These are phyloP conservation scores for Campoletis raptor DNA, from an alignment of 2,888 invertebrate species.

Conservation along the genomic window DNA sequence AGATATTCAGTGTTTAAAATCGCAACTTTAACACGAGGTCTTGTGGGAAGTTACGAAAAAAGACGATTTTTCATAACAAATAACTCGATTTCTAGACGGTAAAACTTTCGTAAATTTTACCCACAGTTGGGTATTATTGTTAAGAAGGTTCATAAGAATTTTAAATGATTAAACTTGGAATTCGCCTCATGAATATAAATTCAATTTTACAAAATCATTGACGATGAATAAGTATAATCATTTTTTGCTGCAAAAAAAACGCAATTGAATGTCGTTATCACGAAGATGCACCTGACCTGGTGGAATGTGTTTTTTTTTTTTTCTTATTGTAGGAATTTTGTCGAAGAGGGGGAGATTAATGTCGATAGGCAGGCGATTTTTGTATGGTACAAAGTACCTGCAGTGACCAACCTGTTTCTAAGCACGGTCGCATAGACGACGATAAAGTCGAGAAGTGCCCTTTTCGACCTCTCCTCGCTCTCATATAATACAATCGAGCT, in stretches of 20 bases:
- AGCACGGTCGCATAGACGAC: constrained; percentile 60
- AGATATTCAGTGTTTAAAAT: too few species aligned
- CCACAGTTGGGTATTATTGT: too few species aligned
- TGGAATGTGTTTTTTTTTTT: constrained; percentile 44
- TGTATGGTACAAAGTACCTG: constrained; percentile 77
- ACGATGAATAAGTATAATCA: not conserved
- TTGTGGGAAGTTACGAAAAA: too few species aligned
- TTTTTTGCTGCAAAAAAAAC: not conserved
- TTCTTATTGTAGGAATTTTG: constrained; percentile 40
- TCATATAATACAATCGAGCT: constrained; percentile 47
- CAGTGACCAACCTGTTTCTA: constrained; percentile 82
- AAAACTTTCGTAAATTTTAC: too few species aligned
- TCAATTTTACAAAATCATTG: not conserved
- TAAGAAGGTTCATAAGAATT: too few species aligned
- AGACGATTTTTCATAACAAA: too few species aligned
- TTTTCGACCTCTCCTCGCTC: constrained; percentile 57
- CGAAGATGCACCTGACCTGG: constrained; percentile 49
- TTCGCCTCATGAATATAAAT: too few species aligned
- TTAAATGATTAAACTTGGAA: too few species aligned
- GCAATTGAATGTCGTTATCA: not conserved
- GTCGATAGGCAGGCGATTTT: constrained; percentile 53
- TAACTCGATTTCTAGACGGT: too few species aligned
- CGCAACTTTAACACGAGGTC: too few species aligned
- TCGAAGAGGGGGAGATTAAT: constrained; percentile 67
- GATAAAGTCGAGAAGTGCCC: constrained; percentile 77